Evolutionary conservation across 2,797 vertebrate genomes (phyloP), one percentile per base, ranked within the genome.

Genomic region (Sebastes diploproa): DNA sequence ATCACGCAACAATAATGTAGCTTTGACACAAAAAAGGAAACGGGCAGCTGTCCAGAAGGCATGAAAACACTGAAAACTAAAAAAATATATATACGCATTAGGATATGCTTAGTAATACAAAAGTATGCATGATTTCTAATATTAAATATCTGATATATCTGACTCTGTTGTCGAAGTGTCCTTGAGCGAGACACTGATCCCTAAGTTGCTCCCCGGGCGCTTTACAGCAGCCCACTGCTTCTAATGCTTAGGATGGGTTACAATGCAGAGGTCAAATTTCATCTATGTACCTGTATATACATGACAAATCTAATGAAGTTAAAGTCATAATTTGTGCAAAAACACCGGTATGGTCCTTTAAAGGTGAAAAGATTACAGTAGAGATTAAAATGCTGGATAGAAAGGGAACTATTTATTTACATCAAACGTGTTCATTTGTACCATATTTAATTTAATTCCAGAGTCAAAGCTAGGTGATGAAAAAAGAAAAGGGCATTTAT

Each of bases 321-420:
- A 50, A 46, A 46, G 7, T 20, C 0, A 50, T 50, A 20, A 50
- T 20, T 50, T 50, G 50, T 5, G 29, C 38, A 32, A 56, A 78
- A 77, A 11, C 61, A 71, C 27, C 1, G 6, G 34, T 76, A n/a
- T 58, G 32, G 20, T 63, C 20, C 23, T 60, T 77, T 25, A 70
- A 27, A 65, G 32, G 60, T 5, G 22, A 4, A 32, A 7, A 64
- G 27, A 38, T 66, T 64, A 79, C 27, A 46, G 12, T 72, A 55
- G 3, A 34, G 54, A 62, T 59, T 77, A n/a, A 75, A 77, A 85
- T 89, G 89, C 89, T 91, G 89, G 87, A 91, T 75, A 73, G 38
- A 88, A 72, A 67, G 52, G 50, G 30, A 62, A 36, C 29, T 23
- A 78, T 83, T 68, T 67, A 61, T 79, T 76, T 61, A 60, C 16